Conservation (phyloP, 2,888 invertebrate genomes). For the Lycaena phlaeas region DNA sequence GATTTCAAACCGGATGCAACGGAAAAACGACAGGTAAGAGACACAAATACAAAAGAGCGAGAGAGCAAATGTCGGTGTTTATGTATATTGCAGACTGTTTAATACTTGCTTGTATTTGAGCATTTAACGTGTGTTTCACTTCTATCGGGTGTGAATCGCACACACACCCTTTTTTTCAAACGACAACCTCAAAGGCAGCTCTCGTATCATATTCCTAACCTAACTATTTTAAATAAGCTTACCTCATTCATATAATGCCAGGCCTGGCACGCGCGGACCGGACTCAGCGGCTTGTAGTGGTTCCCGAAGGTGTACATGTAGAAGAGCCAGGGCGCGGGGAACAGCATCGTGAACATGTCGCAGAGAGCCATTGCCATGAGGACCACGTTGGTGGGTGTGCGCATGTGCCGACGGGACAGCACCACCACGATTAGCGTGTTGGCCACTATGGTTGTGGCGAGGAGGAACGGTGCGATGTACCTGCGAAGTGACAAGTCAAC, state of each 20-base stretch:
- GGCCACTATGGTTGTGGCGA: slow-evolving; percentile 89
- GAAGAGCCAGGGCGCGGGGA: slow-evolving; percentile 92
- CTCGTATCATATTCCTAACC: too few relatives aligned
- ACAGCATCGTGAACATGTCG: slow-evolving; percentile 93
- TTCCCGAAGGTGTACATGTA: slow-evolving; percentile 94
- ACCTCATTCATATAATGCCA: slow-evolving; percentile 88
- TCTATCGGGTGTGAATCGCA: too few relatives aligned
- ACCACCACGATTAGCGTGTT: slow-evolving; percentile 94
- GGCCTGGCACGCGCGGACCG: slow-evolving; percentile 82
- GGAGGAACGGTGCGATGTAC: slow-evolving; percentile 85
- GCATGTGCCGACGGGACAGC: slow-evolving; percentile 90
- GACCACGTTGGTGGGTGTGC: slow-evolving; percentile 92
- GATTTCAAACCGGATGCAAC: too few relatives aligned
- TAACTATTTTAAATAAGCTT: too few relatives aligned
- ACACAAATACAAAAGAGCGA: too few relatives aligned
- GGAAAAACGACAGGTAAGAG: too few relatives aligned
- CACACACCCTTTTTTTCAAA: too few relatives aligned
- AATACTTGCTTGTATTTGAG: too few relatives aligned
- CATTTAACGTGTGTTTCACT: too few relatives aligned
- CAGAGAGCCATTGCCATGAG: slow-evolving; percentile 96
- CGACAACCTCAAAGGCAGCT: too few relatives aligned
- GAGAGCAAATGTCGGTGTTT: too few relatives aligned
- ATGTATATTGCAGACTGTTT: too few relatives aligned
- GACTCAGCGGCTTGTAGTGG: slow-evolving; percentile 85
- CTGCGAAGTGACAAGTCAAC: slow-evolving; percentile 26